Percentiles rank a stretch among this genome's conserved stretches.
Conservation (phyloP, 2,888 invertebrate species). For the Pristionchus entomophagus region DNA sequence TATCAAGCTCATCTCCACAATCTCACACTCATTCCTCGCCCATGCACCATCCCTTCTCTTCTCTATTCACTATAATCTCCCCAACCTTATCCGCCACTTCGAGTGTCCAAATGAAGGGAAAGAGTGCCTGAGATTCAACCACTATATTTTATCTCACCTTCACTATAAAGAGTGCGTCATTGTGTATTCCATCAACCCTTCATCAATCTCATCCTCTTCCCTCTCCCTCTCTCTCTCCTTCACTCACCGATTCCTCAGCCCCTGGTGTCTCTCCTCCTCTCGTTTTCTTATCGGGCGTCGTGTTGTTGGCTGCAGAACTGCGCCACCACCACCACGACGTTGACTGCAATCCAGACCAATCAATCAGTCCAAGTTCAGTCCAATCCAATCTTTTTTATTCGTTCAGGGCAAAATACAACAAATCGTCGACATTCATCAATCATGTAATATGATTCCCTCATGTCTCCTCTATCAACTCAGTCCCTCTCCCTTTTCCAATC, state of each 20-base stretch:
- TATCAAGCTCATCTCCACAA: neutral
- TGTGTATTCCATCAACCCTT: too few relatives aligned
- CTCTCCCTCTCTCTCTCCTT: neutral
- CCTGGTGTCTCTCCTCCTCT: neutral
- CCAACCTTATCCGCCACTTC: constrained; percentile 12
- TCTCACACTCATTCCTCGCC: too few relatives aligned
- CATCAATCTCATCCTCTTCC: too few relatives aligned
- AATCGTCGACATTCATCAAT: neutral
- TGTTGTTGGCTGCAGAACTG: neutral
- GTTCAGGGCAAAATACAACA: neutral
- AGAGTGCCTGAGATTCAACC: constrained; percentile 5
- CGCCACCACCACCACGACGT: constrained; percentile 29
- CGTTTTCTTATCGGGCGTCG: neutral
- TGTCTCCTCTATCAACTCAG: too few relatives aligned
- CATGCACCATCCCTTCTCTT: neutral
- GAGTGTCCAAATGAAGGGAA: constrained; percentile 30
- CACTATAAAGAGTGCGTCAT: too few relatives aligned
- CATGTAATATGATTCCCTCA: too few relatives aligned
- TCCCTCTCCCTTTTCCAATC: neutral
- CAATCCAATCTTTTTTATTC: neutral
- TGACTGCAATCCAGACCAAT: neutral
- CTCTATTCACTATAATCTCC: neutral
- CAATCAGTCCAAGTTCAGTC: neutral
- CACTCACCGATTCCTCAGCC: constrained; percentile 19
- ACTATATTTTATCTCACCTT: neutral